phyloP scores from a whole-genome alignment of 2,888 invertebrate genomes.

The Penaeus monodon region DNA sequence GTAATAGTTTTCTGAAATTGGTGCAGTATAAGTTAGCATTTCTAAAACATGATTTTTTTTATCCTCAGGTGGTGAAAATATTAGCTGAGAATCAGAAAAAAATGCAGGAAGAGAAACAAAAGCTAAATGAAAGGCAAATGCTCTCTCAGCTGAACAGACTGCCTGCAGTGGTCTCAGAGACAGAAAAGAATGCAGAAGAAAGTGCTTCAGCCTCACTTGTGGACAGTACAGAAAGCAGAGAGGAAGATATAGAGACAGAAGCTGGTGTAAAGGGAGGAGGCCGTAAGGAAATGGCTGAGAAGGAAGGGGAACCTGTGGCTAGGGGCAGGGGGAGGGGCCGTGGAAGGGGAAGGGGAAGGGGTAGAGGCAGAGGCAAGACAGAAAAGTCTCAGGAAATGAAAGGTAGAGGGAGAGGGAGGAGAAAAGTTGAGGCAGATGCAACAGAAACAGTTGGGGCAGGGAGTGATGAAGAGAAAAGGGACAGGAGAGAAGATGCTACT shows the following conservation, averaged over 20 bases:
- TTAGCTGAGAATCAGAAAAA: constrained; percentile 69
- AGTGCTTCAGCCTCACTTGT: neutral
- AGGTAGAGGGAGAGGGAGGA: constrained; percentile 27
- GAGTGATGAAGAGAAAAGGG: no score
- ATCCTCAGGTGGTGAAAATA: constrained; percentile 68
- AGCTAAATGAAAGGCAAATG: constrained; percentile 65
- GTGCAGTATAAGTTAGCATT: neutral
- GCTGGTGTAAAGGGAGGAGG: constrained; percentile 23
- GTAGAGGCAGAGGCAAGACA: neutral
- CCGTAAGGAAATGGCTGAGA: neutral
- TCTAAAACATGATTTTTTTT: neutral
- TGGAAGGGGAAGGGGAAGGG: constrained; percentile 17
- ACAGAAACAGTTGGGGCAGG: neutral
- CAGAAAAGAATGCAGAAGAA: no score
- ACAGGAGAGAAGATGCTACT: neutral
- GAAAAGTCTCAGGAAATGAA: neutral
- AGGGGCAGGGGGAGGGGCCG: constrained; percentile 18
- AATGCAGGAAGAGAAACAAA: constrained; percentile 68
- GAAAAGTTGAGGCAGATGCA: neutral
- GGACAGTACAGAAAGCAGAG: neutral
- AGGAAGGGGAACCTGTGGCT: neutral
- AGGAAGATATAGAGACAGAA: constrained; percentile 24
- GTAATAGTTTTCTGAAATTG: neutral
- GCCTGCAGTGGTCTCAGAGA: neutral
- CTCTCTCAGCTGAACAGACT: neutral